phyloP scores from a whole-genome alignment of 2,113 vertebrate genomes.

The Cacatua alba region DNA sequence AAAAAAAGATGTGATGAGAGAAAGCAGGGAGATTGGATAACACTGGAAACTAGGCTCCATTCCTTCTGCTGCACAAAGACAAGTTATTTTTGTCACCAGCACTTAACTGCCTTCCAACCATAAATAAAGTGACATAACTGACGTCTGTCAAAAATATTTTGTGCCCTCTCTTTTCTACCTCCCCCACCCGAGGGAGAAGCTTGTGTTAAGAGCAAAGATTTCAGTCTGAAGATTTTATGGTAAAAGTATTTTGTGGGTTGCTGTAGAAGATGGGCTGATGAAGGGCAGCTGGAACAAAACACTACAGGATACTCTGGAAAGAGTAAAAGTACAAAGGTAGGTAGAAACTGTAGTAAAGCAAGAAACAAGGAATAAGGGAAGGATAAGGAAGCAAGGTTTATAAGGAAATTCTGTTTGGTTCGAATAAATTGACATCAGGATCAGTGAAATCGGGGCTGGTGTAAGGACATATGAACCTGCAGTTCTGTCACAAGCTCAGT shows the following conservation, averaged over 20 bases:
- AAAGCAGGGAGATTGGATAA: neutral
- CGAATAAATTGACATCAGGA: neutral
- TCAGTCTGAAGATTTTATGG: neutral
- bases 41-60: neutral
- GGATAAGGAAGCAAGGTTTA: neutral
- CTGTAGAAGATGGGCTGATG: neutral
- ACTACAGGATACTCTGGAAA: neutral
- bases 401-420: neutral
- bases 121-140: neutral
- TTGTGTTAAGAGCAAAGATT: neutral
- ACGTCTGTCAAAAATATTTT: neutral
- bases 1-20: neutral
- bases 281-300: neutral
- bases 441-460: neutral
- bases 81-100: neutral
- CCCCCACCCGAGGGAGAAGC: neutral
- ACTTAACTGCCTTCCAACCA: neutral
- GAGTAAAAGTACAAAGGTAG: neutral
- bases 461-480: neutral
- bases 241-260: neutral
- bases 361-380: neutral
- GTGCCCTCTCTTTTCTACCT: neutral
- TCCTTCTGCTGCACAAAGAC: neutral
- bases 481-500: neutral
- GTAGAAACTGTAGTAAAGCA: neutral